Percentiles rank a stretch among this genome's conserved stretches.
Evolutionary conservation across 2,888 invertebrate species (phyloP).

Genomic region (Cryptus viduatorius): DNA sequence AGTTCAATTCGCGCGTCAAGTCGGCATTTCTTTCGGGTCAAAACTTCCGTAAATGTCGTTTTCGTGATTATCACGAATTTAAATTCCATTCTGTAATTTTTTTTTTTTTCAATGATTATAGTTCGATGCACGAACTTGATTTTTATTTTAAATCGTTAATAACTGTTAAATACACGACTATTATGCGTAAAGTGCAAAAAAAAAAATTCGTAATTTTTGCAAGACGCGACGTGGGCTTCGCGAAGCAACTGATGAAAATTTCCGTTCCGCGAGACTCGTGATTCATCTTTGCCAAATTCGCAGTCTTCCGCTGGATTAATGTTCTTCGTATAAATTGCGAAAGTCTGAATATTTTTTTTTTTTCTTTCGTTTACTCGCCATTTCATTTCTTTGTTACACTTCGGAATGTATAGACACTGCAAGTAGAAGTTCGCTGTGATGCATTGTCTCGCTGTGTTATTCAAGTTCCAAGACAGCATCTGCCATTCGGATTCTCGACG

Average conservation of each 20-base stretch:
- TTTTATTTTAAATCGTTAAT: neutral
- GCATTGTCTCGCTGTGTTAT: constrained; percentile 44
- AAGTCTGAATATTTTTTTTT: neutral
- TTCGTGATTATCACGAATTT: neutral
- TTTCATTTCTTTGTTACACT: constrained; percentile 15
- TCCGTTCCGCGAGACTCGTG: constrained; percentile 42
- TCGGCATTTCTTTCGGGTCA: no score
- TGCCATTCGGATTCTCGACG: constrained; percentile 23
- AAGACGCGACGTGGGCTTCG: constrained; percentile 16
- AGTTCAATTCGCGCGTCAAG: no score
- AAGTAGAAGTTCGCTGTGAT: neutral
- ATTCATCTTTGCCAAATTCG: constrained; percentile 21
- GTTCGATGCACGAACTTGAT: neutral
- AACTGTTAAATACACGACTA: neutral
- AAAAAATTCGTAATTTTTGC: constrained; percentile 24
- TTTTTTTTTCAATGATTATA: neutral
- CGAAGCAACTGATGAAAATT: constrained; percentile 50
- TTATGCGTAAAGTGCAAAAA: neutral
- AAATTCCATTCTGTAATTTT: neutral
- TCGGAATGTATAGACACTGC: neutral
- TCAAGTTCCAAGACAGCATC: constrained; percentile 3
- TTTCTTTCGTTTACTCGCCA: neutral
- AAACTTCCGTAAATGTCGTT: no score
- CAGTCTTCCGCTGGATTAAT: constrained; percentile 6
- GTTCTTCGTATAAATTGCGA: neutral